Conservation (phyloP, 1,140 invertebrate genomes). For the Dendrolimus kikuchii region DNA sequence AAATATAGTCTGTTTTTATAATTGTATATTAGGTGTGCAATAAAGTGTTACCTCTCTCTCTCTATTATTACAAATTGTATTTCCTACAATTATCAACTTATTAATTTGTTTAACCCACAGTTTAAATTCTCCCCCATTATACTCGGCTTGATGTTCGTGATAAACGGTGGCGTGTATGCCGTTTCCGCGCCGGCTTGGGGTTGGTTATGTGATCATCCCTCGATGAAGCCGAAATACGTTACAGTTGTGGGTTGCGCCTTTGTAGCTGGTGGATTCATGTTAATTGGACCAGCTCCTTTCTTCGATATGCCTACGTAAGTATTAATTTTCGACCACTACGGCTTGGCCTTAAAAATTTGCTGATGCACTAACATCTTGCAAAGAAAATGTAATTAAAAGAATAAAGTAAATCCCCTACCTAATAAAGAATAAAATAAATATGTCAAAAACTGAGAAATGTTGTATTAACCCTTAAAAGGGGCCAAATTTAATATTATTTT, state of each 20-base stretch:
- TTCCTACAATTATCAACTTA: not conserved
- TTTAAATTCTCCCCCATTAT: conserved; percentile 81
- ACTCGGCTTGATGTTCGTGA: conserved; percentile 89
- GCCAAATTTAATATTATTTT: too few species aligned
- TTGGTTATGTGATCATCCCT: conserved; percentile 80
- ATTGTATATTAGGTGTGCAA: too few species aligned
- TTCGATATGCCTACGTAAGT: conserved; percentile 76
- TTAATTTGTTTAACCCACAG: conserved; percentile 56
- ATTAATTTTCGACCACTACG: not conserved
- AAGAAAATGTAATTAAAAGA: too few species aligned
- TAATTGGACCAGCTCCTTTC: conserved; percentile 85
- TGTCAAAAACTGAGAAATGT: too few species aligned
- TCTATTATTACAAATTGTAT: too few species aligned
- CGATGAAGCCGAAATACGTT: conserved; percentile 77
- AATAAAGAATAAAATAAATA: too few species aligned
- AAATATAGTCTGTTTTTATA: too few species aligned
- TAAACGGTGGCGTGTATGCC: conserved; percentile 90
- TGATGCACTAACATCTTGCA: too few species aligned
- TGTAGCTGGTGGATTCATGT: conserved; percentile 77
- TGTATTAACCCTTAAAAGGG: too few species aligned
- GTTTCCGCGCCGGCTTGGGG: conserved; percentile 87
- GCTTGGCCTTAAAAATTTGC: too few species aligned
- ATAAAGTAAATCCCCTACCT: too few species aligned
- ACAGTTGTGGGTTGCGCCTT: conserved; percentile 79
- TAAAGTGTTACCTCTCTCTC: too few species aligned